These are phyloP conservation scores for Sorex fumeus DNA, from an alignment of 2,113 vertebrate species.

Conservation along the genomic window DNA sequence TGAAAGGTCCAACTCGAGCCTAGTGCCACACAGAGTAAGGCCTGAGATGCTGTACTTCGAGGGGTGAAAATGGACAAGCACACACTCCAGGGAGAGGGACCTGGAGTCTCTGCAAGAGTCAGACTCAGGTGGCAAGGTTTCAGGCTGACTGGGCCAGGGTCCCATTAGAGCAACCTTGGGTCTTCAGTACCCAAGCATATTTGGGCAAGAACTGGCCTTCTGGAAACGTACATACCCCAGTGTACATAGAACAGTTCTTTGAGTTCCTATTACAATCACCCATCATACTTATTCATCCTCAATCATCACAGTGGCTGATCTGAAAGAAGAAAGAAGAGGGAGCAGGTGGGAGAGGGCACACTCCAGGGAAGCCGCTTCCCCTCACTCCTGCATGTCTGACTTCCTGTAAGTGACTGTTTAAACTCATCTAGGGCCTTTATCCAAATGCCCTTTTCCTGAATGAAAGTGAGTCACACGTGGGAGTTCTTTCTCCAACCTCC, in stretches of 20 bases:
- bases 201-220: neutral
- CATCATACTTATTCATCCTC: neutral
- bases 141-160: neutral
- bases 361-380: neutral
- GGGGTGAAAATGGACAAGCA: neutral
- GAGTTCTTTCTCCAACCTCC: neutral
- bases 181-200: neutral
- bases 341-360: no score
- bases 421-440: neutral
- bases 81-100: neutral
- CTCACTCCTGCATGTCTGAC: no score
- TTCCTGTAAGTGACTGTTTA: no score
- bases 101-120: no score
- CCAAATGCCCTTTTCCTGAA: slow-evolving; percentile 1
- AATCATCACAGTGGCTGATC: neutral
- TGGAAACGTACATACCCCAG: neutral
- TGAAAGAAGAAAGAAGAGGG: neutral
- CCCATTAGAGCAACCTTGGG: neutral
- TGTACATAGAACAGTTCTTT: no score
- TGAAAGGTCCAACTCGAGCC: neutral
- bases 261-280: neutral
- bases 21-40: neutral
- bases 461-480: neutral
- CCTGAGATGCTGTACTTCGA: neutral
- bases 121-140: neutral